Base-by-base conservation (phyloP, 1,140 invertebrate genomes). In the Calliopsis andreniformis region DNA sequence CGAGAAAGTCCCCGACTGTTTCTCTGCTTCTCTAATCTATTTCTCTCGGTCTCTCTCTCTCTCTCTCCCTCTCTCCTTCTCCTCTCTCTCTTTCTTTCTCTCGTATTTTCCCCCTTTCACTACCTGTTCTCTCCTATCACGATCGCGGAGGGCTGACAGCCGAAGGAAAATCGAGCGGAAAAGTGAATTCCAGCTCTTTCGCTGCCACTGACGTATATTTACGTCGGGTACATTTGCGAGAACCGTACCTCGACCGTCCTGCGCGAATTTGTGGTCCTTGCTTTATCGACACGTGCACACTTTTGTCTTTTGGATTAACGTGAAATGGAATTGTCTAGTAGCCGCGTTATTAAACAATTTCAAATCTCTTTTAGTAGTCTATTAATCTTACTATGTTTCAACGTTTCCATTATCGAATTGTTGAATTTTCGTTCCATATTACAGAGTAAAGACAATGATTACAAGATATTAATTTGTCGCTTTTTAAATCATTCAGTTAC, bases 31-130 rank as follows among this genome's bases (percentile, higher is more conserved):
- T 43, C 59, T 73, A 25, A 3, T 23, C 35, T n/a, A n/a, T n/a
- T n/a, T n/a, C n/a, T n/a, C n/a, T 20, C n/a, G n/a, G 23, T 94
- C 92, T 94, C 93, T 94, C 94, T 53, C 7, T 67, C n/a, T 72
- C 23, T 63, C 51, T 75, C 42, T 66, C 45, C 72, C 30, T 47
- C 93, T 95, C 93, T 94, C n/a, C 92, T 92, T 35, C 28, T 64
- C n/a, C n/a, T n/a, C n/a, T n/a, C 35, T 23, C 35, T 39, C 35
- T 39, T 10, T 39, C 35, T 39, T 93, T 95, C 93, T 93, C 25
- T 69, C n/a, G 20, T 43, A 39, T 39, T 39, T 39, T 39, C 10
- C 39, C 93, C 95, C 94, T 94, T 93, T 95, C 93, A 93, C 30
- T 75, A 32, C 25, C 45, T 94, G 94, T 93, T 92, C 91, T 93